Conservation (phyloP, 2,113 vertebrate genomes). For the Merops nubicus region DNA sequence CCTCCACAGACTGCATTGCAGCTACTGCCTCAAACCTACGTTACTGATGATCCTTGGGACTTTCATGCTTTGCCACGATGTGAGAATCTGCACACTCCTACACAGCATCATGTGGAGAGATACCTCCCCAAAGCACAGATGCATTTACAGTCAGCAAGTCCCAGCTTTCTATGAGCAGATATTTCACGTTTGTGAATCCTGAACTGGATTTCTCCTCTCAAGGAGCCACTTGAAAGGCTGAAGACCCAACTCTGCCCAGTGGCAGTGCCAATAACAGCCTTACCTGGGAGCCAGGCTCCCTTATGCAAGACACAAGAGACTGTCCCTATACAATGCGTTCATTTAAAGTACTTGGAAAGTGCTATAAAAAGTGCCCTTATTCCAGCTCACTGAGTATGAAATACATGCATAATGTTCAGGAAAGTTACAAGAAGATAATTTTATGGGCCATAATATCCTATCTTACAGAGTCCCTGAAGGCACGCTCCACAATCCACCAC, state of each 20-base stretch:
- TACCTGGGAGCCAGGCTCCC: neutral
- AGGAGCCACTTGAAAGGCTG: neutral
- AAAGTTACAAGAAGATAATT: conserved; percentile 29
- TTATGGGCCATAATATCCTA: conserved; percentile 1
- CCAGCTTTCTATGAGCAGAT: neutral
- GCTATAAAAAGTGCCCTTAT: neutral
- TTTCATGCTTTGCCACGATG: neutral
- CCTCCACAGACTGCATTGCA: neutral
- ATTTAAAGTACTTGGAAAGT: neutral
- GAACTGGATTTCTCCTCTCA: neutral
- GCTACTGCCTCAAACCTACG: neutral
- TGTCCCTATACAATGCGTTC: neutral
- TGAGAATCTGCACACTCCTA: neutral
- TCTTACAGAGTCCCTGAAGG: neutral
- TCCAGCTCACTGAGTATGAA: conserved; percentile 41
- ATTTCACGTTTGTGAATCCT: neutral
- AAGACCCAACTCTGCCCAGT: neutral
- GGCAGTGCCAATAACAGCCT: neutral
- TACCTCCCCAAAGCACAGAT: fast-evolving
- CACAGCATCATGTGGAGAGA: neutral
- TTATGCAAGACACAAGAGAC: neutral
- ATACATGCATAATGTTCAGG: neutral
- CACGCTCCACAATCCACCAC: conserved; percentile 3
- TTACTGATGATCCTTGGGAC: neutral
- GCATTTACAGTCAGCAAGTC: neutral